Evolutionary conservation across 2,888 invertebrate genomes (phyloP), one percentile per base, ranked within the genome.

Genomic region (Acronicta leporina): DNA sequence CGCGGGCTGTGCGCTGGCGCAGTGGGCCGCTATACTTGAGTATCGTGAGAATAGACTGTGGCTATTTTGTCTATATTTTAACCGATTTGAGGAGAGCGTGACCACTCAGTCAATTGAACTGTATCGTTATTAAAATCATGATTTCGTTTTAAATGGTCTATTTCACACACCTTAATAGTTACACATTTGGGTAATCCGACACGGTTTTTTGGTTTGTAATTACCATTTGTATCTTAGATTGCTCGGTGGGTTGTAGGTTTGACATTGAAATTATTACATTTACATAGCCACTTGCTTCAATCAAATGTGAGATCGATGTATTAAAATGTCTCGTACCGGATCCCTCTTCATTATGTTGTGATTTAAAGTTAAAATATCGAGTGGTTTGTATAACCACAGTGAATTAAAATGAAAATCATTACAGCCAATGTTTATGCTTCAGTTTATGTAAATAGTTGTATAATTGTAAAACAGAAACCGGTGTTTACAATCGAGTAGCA

Each of bases 1-100:
- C n/a, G n/a, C n/a, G n/a, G n/a, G n/a, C n/a, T n/a, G 75, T 76
- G 76, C 56, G 53, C 52, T 14, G 41, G 50, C 49, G 52, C 54
- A 48, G 47, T 55, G 56, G 52, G 49, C 57, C 69, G 69, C 69
- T 79, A 78, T 80, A 79, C 78, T 87, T 84, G 80, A 82, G 78
- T 79, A 82, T 82, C 90, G 88, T 91, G 91, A 87, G 90, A 91
- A 89, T 81, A 72, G 58, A 67, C 63, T 80, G 79, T 84, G 83
- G 82, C 83, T 77, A 75, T 78, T 81, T 81, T 84, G 82, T 82
- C 79, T 81, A 79, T 73, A 74, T 70, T 62, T 63, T 66, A 59
- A 71, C 73, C 55, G 53, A 63, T 68, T 68, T 57, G 57, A 62
- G 10, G 51, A 55, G 59, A 64, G 51, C 63, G 58, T 53, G 66